A percentile compares a stretch with the other conserved stretches of the same genome.
Evolutionary conservation across 2,888 invertebrate genomes (phyloP).

Genomic region (Ormyrus rosae): DNA sequence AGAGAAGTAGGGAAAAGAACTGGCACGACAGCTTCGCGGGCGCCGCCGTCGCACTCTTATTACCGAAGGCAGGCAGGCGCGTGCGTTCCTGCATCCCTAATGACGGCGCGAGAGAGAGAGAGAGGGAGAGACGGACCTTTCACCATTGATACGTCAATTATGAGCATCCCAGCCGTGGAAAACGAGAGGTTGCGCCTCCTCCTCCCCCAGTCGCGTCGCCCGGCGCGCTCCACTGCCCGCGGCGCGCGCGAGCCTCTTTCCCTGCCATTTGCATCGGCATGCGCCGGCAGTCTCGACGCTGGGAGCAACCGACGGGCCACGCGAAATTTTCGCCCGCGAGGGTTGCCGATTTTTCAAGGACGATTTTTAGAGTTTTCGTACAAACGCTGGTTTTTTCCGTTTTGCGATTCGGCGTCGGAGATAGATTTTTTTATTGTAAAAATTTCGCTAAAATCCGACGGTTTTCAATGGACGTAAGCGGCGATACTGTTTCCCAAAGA

Average conservation of each 20-base stretch:
- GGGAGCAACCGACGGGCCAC: not conserved
- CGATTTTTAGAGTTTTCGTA: too few relatives aligned
- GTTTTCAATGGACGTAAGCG: too few relatives aligned
- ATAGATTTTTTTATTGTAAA: too few relatives aligned
- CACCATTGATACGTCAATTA: constrained; percentile 63
- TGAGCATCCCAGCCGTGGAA: constrained; percentile 59
- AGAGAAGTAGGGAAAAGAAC: not conserved
- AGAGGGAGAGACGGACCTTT: constrained; percentile 53
- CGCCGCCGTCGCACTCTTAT: constrained; percentile 43
- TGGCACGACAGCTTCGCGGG: constrained; percentile 33
- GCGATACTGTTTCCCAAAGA: too few relatives aligned
- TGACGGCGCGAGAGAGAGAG: constrained; percentile 39
- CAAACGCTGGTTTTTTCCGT: too few relatives aligned
- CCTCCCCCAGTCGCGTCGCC: not conserved
- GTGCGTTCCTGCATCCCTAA: constrained; percentile 58
- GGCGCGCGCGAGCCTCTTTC: constrained; percentile 1
- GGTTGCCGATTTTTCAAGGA: too few relatives aligned
- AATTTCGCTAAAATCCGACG: too few relatives aligned
- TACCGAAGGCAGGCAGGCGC: constrained; percentile 30
- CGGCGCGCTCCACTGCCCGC: constrained; percentile 24
- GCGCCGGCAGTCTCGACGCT: constrained; percentile 42
- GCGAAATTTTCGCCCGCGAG: too few relatives aligned
- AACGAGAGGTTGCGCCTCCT: constrained; percentile 19
- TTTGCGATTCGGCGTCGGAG: too few relatives aligned
- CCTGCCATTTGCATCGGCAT: constrained; percentile 57